phyloP scores from a whole-genome alignment of 2,888 invertebrate genomes.

The Augochlorella aurata region DNA sequence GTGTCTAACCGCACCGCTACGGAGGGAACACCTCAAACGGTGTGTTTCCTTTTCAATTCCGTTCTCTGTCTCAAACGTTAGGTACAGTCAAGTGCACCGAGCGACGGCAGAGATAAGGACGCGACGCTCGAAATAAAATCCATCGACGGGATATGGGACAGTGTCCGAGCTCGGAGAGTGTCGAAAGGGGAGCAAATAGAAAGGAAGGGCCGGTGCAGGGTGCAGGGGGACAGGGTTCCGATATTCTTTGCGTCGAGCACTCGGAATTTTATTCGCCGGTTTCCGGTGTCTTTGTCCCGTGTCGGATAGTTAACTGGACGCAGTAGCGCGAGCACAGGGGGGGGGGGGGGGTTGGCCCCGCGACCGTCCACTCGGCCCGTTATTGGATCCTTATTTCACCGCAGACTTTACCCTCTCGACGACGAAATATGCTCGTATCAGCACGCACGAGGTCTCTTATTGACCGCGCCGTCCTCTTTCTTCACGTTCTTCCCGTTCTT shows the following conservation, averaged over 20 bases:
- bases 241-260: conserved; percentile 43
- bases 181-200: background rate
- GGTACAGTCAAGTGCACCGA: background rate
- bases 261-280: conserved; percentile 39
- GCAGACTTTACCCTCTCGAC: conserved; percentile 76
- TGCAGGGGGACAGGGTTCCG: background rate
- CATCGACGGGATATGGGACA: background rate
- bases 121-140: background rate
- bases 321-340: conserved; percentile 27
- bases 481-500: conserved; percentile 43
- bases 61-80: background rate
- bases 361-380: conserved; percentile 63
- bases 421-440: conserved; percentile 77
- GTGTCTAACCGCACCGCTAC: no score
- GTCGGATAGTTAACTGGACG: conserved; percentile 52
- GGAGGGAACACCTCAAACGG: background rate
- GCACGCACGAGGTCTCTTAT: conserved; percentile 76
- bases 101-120: background rate
- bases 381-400: conserved; percentile 77
- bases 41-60: background rate
- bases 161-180: background rate
- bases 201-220: background rate
- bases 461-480: conserved; percentile 68
- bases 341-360: conserved; percentile 12
- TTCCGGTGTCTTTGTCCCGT: conserved; percentile 32